Base-by-base conservation (phyloP, 1,140 invertebrate species). In the Atopsyche davidsoni region DNA sequence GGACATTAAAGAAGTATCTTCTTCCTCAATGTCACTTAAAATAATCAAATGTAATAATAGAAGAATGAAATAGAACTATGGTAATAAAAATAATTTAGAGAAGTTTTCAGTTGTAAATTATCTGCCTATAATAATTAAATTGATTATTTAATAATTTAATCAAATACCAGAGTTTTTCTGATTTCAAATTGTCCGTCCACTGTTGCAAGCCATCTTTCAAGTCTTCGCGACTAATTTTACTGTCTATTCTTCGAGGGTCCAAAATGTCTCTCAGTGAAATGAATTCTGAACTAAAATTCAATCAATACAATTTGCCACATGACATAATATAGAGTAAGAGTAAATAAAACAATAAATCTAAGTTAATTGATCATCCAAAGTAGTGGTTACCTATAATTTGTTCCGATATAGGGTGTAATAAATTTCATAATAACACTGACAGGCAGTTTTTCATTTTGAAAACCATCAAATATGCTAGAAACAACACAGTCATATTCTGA, bases 331-430 rank as follows among this genome's bases (percentile, higher is more conserved):
- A n/a, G n/a, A n/a, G n/a, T n/a, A n/a, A n/a, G n/a, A n/a, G n/a
- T n/a, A n/a, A n/a, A n/a, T n/a, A n/a, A n/a, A n/a, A n/a, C n/a
- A n/a, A n/a, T n/a, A n/a, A n/a, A n/a, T n/a, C n/a, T n/a, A n/a
- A n/a, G n/a, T n/a, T n/a, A n/a, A n/a, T n/a, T n/a, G n/a, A n/a
- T n/a, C n/a, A n/a, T n/a, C n/a, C n/a, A n/a, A n/a, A n/a, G n/a
- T n/a, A n/a, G n/a, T n/a, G n/a, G n/a, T n/a, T 24, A 49, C 46
- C 36, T 49, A 23, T 49, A 25, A 22, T 23, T 41, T 13, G n/a
- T n/a, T n/a, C 46, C 46, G 10, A 49, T 32, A 13, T 49, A 49
- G n/a, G 46, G 46, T n/a, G 46, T 18, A 18, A 49, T 49, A 17
- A 41, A 18, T 19, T 41, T 28, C 46, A 49, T 49, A 4, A 49